Evolutionary conservation across 2,797 vertebrate species (phyloP).

Genomic region (Lepus townsendii): DNA sequence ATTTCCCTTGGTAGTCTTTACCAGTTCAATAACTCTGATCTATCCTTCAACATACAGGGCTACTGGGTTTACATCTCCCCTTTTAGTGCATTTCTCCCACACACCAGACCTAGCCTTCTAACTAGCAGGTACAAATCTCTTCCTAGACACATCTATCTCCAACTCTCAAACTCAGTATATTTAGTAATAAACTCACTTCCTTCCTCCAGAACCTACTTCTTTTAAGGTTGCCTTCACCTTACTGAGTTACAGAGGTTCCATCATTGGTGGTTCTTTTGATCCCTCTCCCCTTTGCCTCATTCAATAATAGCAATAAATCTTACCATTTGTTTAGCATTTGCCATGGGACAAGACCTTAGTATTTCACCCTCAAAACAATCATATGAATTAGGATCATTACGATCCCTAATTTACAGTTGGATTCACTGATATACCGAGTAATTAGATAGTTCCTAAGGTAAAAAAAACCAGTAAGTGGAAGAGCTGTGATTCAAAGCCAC

Average conservation of each 20-base stretch:
- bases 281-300: background rate
- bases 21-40: background rate
- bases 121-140: background rate
- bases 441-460: slow-evolving; percentile 3
- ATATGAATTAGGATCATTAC: background rate
- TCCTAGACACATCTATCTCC: background rate
- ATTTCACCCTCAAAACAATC: background rate
- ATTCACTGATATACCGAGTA: background rate
- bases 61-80: slow-evolving; percentile 1
- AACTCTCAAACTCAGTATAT: background rate
- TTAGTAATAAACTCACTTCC: background rate
- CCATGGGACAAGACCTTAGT: background rate
- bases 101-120: background rate
- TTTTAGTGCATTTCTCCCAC: background rate
- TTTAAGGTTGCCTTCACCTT: background rate
- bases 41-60: background rate
- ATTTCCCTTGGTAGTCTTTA: slow-evolving; percentile 31
- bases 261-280: background rate
- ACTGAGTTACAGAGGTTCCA: background rate
- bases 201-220: slow-evolving; percentile 13
- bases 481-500: background rate
- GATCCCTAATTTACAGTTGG: background rate
- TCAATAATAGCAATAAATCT: slow-evolving; percentile 30
- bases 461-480: slow-evolving; percentile 4
- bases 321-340: slow-evolving; percentile 32